Percentiles rank a stretch among this genome's conserved stretches.
These are phyloP conservation scores for Drosophila punjabiensis DNA, from an alignment of 1,140 invertebrate genomes.

Conservation along the genomic window DNA sequence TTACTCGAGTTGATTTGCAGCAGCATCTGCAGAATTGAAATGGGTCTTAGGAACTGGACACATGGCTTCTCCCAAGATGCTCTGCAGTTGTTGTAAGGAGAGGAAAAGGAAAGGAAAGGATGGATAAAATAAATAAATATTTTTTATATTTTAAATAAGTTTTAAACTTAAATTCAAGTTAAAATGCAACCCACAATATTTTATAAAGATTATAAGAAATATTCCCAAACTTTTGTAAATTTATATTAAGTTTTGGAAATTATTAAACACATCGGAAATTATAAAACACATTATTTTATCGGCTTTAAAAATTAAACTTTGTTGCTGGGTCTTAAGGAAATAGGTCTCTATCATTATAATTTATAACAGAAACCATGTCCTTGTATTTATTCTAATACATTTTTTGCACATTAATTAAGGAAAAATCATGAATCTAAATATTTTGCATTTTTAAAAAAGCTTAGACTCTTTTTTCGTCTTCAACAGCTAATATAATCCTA, in stretches of 20 bases:
- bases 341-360: neutral
- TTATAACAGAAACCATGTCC: too few species aligned
- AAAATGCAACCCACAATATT: too few species aligned
- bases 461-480: neutral
- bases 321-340: neutral
- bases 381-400: neutral
- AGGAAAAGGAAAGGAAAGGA: neutral
- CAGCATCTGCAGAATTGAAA: constrained; percentile 38
- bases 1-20: constrained; percentile 78
- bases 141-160: neutral
- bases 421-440: too few species aligned
- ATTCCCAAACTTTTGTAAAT: too few species aligned
- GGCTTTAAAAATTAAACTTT: neutral
- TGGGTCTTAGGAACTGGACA: constrained; percentile 7
- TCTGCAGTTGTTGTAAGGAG: neutral
- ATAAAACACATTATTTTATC: neutral
- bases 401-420: neutral
- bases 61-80: neutral
- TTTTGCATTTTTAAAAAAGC: too few species aligned
- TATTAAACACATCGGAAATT: too few species aligned
- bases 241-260: too few species aligned
- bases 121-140: neutral
- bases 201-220: too few species aligned
- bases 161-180: neutral
- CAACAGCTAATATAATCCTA: neutral